Conservation (phyloP, 1,140 invertebrate species). For the Drosophila arawakana region DNA sequence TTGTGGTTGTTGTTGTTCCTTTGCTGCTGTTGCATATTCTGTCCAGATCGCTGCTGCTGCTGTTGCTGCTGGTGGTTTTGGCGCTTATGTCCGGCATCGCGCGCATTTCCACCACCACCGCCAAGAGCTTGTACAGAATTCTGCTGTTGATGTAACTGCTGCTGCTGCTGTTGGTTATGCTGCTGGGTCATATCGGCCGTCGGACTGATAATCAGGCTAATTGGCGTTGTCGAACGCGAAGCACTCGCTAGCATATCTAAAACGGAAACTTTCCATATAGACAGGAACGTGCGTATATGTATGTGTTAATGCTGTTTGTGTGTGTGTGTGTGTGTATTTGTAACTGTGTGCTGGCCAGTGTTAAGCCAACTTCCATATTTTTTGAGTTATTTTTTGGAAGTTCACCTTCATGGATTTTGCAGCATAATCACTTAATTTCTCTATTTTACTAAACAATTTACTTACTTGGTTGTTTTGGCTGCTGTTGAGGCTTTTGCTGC, state of each 20-base stretch:
- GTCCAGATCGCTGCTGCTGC: conserved; percentile 68
- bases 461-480: conserved; percentile 91
- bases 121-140: conserved; percentile 64
- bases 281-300: conserved; percentile 59
- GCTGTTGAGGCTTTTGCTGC: conserved; percentile 87
- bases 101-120: conserved; percentile 63
- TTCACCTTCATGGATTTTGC: no score
- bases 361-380: conserved; percentile 3
- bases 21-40: conserved; percentile 61
- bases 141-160: conserved; percentile 56
- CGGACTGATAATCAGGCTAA: conserved; percentile 90
- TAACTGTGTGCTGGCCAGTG: conserved; percentile 4
- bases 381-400: not conserved
- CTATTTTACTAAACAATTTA: conserved; percentile 55
- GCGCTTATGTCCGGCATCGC: conserved; percentile 82
- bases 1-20: conserved; percentile 55
- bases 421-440: not conserved
- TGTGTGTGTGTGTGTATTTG: conserved; percentile 15
- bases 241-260: conserved; percentile 91
- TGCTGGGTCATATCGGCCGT: conserved; percentile 93
- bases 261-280: conserved; percentile 86
- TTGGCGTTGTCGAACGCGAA: conserved; percentile 90
- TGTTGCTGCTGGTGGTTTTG: conserved; percentile 75
- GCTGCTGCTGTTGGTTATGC: conserved; percentile 84
- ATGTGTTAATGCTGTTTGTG: conserved; percentile 54